These are phyloP conservation scores for Columba guinea DNA, from an alignment of 2,797 vertebrate genomes.

Conservation along the genomic window DNA sequence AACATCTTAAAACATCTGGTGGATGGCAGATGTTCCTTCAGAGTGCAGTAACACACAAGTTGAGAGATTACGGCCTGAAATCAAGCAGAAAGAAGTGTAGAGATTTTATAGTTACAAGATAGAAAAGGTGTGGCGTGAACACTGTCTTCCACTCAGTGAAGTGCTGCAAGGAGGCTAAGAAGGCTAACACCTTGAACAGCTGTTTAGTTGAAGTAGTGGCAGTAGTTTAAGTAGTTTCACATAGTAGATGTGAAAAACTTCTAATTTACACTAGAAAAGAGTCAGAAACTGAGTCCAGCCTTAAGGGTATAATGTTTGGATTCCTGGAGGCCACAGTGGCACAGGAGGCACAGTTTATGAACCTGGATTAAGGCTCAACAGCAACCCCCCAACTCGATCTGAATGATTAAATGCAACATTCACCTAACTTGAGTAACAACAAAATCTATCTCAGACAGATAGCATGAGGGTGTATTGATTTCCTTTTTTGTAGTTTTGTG, in stretches of 20 bases:
- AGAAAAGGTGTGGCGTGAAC: background rate
- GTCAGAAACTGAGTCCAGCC: background rate
- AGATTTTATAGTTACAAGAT: accelerated
- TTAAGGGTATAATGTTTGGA: background rate
- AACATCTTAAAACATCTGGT: background rate
- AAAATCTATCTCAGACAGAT: background rate
- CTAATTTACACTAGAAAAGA: background rate
- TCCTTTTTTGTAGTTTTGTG: background rate
- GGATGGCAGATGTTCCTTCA: background rate
- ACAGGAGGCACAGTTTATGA: background rate
- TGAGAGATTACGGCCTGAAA: background rate
- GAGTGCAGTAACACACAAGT: accelerated
- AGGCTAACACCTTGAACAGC: background rate
- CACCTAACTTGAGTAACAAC: background rate
- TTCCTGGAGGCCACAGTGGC: background rate
- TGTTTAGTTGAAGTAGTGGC: background rate
- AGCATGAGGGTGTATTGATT: background rate
- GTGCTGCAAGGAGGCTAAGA: background rate
- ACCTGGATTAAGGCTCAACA: background rate
- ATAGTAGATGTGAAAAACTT: background rate
- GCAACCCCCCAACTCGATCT: background rate
- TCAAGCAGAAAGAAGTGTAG: background rate
- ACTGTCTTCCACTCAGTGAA: background rate
- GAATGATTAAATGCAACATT: background rate
- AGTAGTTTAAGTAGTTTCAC: too few relatives aligned